Conservation (phyloP, 2,113 vertebrate genomes). For the Cheilinus undulatus region DNA sequence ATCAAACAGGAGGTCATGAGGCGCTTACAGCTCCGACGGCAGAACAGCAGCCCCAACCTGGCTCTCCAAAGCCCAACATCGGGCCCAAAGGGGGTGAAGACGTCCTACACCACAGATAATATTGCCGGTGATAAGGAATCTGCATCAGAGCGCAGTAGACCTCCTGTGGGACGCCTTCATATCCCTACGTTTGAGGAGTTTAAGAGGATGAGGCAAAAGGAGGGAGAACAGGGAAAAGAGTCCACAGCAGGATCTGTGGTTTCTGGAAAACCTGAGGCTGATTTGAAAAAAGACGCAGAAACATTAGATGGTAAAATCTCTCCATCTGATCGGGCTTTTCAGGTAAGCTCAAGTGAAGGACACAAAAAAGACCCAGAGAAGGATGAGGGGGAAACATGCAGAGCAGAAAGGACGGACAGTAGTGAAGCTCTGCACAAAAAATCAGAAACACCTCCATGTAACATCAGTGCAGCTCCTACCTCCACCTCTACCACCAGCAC, state of each 20-base stretch:
- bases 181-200: conserved; percentile 93
- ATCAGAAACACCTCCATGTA: conserved; percentile 19
- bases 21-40: conserved; percentile 85
- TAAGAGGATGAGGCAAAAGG: conserved; percentile 88
- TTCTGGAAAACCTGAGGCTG: conserved; percentile 13
- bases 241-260: conserved; percentile 29
- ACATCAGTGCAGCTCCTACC: not conserved
- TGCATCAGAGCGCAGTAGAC: conserved; percentile 64
- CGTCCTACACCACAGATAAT: conserved; percentile 82
- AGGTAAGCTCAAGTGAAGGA: not conserved
- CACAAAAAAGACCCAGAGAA: not conserved
- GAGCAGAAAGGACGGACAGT: conserved; percentile 5
- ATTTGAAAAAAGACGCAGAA: not conserved
- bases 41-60: conserved; percentile 88
- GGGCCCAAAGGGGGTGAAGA: conserved; percentile 57
- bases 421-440: conserved; percentile 18
- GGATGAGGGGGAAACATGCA: conserved; percentile 8
- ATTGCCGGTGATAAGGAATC: conserved; percentile 56
- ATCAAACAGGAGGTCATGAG: conserved; percentile 89
- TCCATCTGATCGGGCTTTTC: conserved; percentile 1
- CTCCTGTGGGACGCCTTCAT: conserved; percentile 80
- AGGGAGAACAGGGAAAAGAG: conserved; percentile 36
- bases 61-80: conserved; percentile 69
- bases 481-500: not conserved
- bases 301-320: not conserved